Conservation (phyloP, 2,888 invertebrate species). For the Pheosia tremula region DNA sequence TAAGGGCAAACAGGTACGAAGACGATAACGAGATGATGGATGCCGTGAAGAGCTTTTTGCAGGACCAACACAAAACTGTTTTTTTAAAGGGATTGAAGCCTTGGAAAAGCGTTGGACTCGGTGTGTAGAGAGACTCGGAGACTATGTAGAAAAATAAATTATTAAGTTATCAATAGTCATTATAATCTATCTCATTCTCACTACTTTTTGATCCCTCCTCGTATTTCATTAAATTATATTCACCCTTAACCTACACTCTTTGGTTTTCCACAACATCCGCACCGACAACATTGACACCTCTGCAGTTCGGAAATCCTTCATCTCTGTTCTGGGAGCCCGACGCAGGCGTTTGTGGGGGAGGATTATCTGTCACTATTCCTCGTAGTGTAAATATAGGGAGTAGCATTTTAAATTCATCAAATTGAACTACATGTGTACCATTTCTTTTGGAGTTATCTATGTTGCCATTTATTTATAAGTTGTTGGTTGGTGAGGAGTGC, state of each 20-base stretch:
- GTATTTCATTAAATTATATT: neutral
- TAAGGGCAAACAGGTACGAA: too few relatives aligned
- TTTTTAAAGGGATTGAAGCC: too few relatives aligned
- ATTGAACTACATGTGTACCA: neutral
- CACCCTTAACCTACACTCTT: neutral
- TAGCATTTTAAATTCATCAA: conserved; percentile 17
- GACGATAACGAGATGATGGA: too few relatives aligned
- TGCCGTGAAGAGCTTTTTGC: too few relatives aligned
- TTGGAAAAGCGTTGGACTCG: too few relatives aligned
- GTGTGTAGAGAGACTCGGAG: too few relatives aligned
- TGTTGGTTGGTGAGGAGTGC: conserved; percentile 15
- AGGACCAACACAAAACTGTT: too few relatives aligned
- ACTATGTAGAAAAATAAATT: too few relatives aligned
- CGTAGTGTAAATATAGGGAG: conserved; percentile 15
- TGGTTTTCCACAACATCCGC: conserved; percentile 2
- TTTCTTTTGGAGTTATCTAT: conserved; percentile 7
- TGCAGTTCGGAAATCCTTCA: conserved; percentile 9
- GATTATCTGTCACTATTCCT: conserved; percentile 9
- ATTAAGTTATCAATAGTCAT: too few relatives aligned
- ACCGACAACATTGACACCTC: conserved; percentile 9
- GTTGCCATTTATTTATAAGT: conserved; percentile 23
- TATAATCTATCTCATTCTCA: too few relatives aligned
- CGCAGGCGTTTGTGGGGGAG: neutral
- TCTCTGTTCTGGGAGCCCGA: neutral
- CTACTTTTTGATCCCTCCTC: too few relatives aligned